phyloP scores from a whole-genome alignment of 2,113 vertebrate species.

The Spizaetus ornatus region DNA sequence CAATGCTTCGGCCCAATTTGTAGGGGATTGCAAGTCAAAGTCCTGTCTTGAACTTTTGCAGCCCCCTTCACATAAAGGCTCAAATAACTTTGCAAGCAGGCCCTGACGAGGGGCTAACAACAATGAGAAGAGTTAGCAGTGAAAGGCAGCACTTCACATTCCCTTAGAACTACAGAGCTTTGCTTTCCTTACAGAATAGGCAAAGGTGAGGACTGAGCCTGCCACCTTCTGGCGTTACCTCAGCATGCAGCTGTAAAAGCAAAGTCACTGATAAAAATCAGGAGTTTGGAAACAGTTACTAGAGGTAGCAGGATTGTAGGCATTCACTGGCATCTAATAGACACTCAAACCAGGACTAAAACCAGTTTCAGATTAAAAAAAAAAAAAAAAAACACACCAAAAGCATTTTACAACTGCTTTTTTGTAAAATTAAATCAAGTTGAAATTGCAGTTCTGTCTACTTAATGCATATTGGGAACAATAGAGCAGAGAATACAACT shows the following conservation, averaged over 20 bases:
- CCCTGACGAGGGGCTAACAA: background rate
- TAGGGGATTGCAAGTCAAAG: background rate
- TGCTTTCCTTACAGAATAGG: background rate
- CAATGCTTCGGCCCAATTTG: background rate
- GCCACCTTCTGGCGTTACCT: slow-evolving; percentile 30
- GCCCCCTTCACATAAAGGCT: background rate
- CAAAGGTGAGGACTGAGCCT: background rate
- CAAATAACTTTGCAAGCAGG: background rate
- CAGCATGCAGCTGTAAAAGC: background rate
- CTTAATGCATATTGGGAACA: background rate
- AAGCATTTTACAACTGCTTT: background rate
- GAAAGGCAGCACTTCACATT: background rate
- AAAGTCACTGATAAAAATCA: background rate
- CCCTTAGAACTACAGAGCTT: background rate
- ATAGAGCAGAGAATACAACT: background rate
- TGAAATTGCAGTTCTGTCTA: background rate
- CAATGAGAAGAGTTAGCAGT: background rate
- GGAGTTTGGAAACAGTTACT: background rate
- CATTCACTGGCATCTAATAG: background rate
- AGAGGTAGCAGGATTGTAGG: background rate
- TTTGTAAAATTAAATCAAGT: background rate
- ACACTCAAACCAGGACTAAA: background rate
- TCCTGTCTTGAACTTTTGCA: background rate
- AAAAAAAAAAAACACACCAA: too few relatives aligned
- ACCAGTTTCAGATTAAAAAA: background rate